A percentile compares a stretch with the other conserved stretches of the same genome.
Conservation (phyloP, 2,113 vertebrate genomes). For the Nerophis ophidion region DNA sequence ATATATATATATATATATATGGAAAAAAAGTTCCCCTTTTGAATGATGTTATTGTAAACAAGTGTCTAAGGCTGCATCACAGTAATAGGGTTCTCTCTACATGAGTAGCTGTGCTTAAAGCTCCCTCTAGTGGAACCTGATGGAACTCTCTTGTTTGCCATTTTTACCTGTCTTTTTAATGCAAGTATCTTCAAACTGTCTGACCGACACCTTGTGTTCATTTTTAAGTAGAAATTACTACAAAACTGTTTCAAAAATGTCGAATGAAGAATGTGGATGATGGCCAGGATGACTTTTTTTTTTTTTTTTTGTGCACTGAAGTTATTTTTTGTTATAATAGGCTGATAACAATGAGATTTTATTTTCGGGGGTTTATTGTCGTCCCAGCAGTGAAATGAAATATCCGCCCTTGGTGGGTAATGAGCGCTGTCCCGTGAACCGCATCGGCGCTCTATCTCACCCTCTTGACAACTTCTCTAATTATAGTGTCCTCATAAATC, state of each 20-base stretch:
- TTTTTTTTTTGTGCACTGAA: too few relatives aligned
- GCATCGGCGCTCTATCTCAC: constrained; percentile 55
- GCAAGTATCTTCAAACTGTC: too few relatives aligned
- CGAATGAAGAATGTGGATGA: too few relatives aligned
- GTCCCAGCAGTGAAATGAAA: neutral
- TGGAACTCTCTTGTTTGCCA: neutral
- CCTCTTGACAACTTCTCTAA: constrained; percentile 57
- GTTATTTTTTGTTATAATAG: too few relatives aligned
- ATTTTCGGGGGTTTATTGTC: neutral
- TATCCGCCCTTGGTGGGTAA: constrained; percentile 14
- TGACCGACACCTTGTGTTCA: neutral
- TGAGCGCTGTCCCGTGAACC: constrained; percentile 50
- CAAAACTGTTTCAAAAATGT: too few relatives aligned
- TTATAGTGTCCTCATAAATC: constrained; percentile 54
- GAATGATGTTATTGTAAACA: too few relatives aligned
- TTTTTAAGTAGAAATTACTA: too few relatives aligned
- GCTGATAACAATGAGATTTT: neutral
- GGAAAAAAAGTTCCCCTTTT: constrained; percentile 11
- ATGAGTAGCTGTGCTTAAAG: constrained; percentile 41
- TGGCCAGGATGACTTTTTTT: too few relatives aligned
- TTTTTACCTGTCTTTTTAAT: too few relatives aligned
- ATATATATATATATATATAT: too few relatives aligned
- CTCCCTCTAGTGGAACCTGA: constrained; percentile 50
- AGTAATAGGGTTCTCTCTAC: neutral
- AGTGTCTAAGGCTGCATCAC: neutral